Percentiles rank a stretch among this genome's conserved stretches.
phyloP scores from a whole-genome alignment of 2,113 vertebrate genomes.

The Bombycilla garrulus region DNA sequence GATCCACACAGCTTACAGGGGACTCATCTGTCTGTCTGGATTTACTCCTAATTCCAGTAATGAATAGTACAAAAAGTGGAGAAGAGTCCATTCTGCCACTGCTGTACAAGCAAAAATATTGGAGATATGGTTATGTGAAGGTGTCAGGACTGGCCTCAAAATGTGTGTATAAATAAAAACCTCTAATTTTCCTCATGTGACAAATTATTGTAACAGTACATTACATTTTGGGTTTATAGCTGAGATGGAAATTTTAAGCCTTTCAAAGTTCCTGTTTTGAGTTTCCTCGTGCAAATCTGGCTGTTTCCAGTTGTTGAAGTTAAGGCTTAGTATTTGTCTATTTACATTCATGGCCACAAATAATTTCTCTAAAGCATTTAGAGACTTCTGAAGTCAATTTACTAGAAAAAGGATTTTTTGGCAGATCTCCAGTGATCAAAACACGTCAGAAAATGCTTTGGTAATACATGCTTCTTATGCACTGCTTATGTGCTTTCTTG shows the following conservation, averaged over 20 bases:
- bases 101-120: background rate
- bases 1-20: background rate
- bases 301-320: background rate
- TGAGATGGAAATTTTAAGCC: background rate
- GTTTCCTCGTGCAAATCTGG: background rate
- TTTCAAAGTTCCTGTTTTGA: background rate
- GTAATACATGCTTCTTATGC: background rate
- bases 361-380: background rate
- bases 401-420: background rate
- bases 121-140: background rate
- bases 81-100: background rate
- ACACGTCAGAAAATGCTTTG: background rate
- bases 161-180: background rate
- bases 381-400: background rate
- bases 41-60: background rate
- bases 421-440: background rate
- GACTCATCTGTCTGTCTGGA: accelerated
- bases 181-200: background rate
- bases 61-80: background rate
- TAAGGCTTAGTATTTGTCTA: background rate
- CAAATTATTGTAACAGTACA: background rate
- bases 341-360: background rate
- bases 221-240: background rate
- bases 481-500: background rate
- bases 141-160: background rate